A percentile compares a stretch with the other conserved stretches of the same genome.
phyloP scores from a whole-genome alignment of 1,140 invertebrate genomes.

The Yoshiicerus persimilis region DNA sequence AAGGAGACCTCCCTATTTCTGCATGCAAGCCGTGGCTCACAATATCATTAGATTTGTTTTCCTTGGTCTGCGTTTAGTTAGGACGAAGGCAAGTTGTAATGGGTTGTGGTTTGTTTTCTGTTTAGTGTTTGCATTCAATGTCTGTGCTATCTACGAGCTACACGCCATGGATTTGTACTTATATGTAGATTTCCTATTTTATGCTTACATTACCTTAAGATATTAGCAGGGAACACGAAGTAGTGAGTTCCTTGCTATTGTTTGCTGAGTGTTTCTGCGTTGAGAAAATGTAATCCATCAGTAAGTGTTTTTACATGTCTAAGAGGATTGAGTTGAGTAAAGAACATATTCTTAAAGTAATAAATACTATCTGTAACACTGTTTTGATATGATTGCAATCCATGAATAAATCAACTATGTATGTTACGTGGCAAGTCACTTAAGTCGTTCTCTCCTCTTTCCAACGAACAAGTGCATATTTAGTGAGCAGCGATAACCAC shows the following conservation, averaged over 20 bases:
- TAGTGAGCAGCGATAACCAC: background rate
- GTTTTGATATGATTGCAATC: background rate
- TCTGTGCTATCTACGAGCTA: background rate
- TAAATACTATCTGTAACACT: conserved; percentile 10
- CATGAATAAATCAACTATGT: background rate
- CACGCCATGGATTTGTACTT: background rate
- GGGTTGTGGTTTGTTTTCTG: background rate
- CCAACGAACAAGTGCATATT: background rate
- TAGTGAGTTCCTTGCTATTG: background rate
- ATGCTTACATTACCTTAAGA: background rate
- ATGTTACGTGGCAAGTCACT: background rate
- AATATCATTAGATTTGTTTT: background rate
- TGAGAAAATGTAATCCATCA: background rate
- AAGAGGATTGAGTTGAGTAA: background rate
- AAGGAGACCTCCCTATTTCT: conserved; percentile 19
- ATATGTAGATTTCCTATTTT: background rate
- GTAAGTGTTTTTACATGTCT: conserved; percentile 16
- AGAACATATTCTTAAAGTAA: background rate
- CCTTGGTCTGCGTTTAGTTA: background rate
- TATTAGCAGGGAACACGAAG: background rate
- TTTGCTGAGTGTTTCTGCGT: background rate
- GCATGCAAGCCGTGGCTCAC: background rate
- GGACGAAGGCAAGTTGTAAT: background rate
- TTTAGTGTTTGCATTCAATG: too few species aligned
- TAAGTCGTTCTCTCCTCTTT: too few species aligned